Base-by-base conservation (phyloP, 1,140 invertebrate genomes). In the Pissodes strobi region DNA sequence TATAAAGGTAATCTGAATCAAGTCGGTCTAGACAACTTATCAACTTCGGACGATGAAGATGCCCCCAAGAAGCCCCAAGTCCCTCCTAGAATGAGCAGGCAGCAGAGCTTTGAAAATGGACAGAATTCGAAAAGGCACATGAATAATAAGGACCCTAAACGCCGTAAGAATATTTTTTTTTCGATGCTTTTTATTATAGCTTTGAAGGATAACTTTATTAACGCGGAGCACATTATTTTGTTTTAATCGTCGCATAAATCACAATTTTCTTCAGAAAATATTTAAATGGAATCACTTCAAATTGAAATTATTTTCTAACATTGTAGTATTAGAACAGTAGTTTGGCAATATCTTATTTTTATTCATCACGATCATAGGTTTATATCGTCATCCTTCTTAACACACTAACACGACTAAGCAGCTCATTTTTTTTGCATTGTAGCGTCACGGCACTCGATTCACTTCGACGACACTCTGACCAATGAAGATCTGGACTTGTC, bases 1-100 rank as follows among this genome's bases (percentile, higher is more conserved):
- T 23, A 66, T 66, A 46, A 59, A 86, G 84, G 85, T 69, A 86
- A 87, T 78, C 79, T 90, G 65, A 85, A 84, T 70, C 82, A 84
- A 73, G 82, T 84, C 39, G 85, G 82, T 59, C 87, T 88, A 64
- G 90, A 92, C 74, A 90, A 91, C 78, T 69, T 73, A 89, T 90
- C 27, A 88, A 89, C 74, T 15, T 74, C 73, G n/a, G 74, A 76
- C 25, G 72, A 72, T 2, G 72, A 73, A 17, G 67, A 68, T 17
- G 51, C 78, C 17, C 79, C 80, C 39, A 78, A 82, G 59, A 87
- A 86, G 72, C 84, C 85, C 8, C 80, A 81, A 37, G 82, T 86
- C 30, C 83, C 85, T 43, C 85, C 86, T 4, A 78, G 88, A 59
- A 85, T 86, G 8, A 78, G 83, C 59, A 51, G 65, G 80, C 79